A percentile compares a stretch with the other conserved stretches of the same genome.
phyloP scores from a whole-genome alignment of 2,888 invertebrate genomes.

The Adineta ricciae region DNA sequence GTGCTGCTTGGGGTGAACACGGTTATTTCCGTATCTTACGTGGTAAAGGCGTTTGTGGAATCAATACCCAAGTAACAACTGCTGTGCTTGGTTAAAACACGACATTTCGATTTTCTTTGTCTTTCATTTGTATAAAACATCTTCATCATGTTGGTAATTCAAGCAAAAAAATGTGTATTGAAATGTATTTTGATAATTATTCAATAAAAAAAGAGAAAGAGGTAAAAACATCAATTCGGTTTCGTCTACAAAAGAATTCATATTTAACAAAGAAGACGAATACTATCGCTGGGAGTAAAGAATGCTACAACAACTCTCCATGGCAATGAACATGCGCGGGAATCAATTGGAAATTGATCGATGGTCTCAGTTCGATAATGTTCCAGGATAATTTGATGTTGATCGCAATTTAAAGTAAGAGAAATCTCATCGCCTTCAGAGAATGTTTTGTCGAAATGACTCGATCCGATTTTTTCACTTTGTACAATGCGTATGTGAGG shows the following conservation, averaged over 20 bases:
- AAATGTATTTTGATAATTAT: neutral
- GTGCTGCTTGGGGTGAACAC: slow-evolving; percentile 41
- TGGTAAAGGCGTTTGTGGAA: slow-evolving; percentile 41
- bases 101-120: neutral
- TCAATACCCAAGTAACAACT: slow-evolving; percentile 43
- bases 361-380: neutral
- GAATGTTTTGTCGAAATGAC: neutral
- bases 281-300: neutral
- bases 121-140: neutral
- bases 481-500: neutral
- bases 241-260: too few relatives aligned
- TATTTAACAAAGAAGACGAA: neutral
- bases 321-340: neutral
- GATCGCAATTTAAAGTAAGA: neutral
- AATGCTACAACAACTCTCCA: neutral
- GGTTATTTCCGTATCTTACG: slow-evolving; percentile 42
- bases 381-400: neutral
- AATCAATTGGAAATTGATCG: neutral
- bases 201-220: neutral
- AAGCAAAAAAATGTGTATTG: neutral
- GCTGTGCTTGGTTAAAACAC: slow-evolving; percentile 38
- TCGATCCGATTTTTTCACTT: neutral
- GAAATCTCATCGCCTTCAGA: neutral
- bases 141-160: neutral
- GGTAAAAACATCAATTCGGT: too few relatives aligned